Percentiles rank a stretch among this genome's conserved stretches.
phyloP scores from a whole-genome alignment of 2,797 vertebrate species.

The Florisuga fusca region DNA sequence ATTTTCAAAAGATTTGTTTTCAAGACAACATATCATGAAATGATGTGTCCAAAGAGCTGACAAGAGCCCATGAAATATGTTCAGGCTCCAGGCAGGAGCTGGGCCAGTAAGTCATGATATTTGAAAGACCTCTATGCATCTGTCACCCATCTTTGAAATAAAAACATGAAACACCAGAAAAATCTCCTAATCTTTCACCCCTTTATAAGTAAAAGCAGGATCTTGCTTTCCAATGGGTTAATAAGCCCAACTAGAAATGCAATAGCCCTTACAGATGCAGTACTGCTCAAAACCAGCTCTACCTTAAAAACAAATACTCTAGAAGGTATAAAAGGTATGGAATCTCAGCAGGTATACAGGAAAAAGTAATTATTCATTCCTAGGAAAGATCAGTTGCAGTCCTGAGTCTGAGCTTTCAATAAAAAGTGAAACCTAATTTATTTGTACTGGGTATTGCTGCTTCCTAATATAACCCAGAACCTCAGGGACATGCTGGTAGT shows the following conservation, averaged over 20 bases:
- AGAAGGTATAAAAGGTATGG: not conserved
- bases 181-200: not conserved
- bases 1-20: not conserved
- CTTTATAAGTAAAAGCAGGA: not conserved
- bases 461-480: constrained; percentile 60
- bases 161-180: not conserved
- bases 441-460: constrained; percentile 41
- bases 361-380: not conserved
- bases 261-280: not conserved
- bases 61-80: not conserved
- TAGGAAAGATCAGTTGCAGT: not conserved
- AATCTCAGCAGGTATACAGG: not conserved
- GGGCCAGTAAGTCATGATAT: not conserved
- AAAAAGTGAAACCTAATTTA: constrained; percentile 35
- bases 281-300: not conserved
- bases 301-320: not conserved
- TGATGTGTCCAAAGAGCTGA: not conserved
- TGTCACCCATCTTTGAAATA: not conserved
- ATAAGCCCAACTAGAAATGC: not conserved
- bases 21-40: not conserved
- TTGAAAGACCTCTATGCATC: not conserved
- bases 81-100: not conserved
- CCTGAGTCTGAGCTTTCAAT: constrained; percentile 15
- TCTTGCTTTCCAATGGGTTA: not conserved
- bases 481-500: constrained; percentile 15